Percentiles rank a stretch among this genome's conserved stretches.
These are phyloP conservation scores for Aphidoletes aphidimyza DNA, from an alignment of 2,888 invertebrate species.

Conservation along the genomic window DNA sequence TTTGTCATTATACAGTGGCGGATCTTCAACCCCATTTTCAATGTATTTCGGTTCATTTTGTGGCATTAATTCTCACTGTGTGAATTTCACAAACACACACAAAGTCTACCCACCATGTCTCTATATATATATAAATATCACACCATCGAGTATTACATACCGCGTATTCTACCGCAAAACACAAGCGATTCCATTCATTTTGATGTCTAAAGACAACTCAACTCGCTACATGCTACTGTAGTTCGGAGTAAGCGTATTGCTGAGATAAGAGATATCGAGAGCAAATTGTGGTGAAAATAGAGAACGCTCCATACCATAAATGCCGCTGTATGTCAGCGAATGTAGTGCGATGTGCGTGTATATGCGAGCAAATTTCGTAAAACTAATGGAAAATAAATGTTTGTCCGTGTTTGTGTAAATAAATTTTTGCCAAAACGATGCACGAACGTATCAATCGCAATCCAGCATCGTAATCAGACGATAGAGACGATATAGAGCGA, in stretches of 20 bases:
- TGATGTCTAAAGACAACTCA: not conserved
- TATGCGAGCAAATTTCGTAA: not conserved
- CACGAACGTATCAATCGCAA: constrained; percentile 31
- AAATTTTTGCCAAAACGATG: not conserved
- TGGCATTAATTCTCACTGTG: constrained; percentile 10
- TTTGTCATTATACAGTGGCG: not conserved
- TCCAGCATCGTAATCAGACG: not conserved
- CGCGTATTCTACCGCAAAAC: not conserved
- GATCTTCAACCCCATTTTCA: not conserved
- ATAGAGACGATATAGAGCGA: not conserved
- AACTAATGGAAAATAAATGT: constrained; percentile 20
- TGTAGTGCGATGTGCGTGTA: too few relatives aligned
- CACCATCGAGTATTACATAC: not conserved
- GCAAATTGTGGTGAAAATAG: not conserved
- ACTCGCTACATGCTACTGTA: not conserved
- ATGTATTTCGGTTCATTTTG: not conserved
- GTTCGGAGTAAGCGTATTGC: not conserved
- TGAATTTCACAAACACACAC: not conserved
- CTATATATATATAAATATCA: too few relatives aligned
- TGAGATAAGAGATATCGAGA: not conserved
- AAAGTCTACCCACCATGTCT: not conserved
- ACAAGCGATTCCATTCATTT: not conserved
- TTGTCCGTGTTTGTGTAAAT: not conserved
- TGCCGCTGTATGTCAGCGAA: too few relatives aligned
- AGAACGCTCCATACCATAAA: not conserved